phyloP scores from a whole-genome alignment of 2,113 vertebrate species.

The Albula goreensis region DNA sequence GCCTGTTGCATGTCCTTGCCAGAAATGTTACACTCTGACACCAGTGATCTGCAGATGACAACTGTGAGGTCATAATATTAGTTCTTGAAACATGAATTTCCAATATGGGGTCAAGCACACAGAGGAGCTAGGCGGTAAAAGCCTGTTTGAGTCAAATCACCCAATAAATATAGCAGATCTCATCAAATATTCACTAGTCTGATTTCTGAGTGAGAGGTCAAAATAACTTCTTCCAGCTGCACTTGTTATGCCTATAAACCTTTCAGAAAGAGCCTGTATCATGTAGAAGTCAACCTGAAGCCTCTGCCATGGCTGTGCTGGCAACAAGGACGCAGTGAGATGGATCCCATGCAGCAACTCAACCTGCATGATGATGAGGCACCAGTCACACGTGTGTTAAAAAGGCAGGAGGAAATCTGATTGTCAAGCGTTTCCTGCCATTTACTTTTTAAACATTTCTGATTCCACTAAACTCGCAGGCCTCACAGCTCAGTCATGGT shows the following conservation, averaged over 20 bases:
- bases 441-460: neutral
- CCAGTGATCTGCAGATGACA: neutral
- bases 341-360: neutral
- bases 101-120: neutral
- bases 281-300: neutral
- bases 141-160: conserved; percentile 45
- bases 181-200: conserved; percentile 48
- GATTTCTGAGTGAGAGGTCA: conserved; percentile 39
- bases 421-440: neutral
- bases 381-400: neutral
- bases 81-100: neutral
- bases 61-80: neutral
- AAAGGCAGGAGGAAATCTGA: neutral
- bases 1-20: neutral
- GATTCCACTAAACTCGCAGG: neutral
- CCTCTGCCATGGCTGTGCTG: neutral
- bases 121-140: neutral
- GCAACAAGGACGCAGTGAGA: neutral
- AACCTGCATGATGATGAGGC: neutral
- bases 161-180: conserved; percentile 44
- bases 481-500: neutral
- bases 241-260: conserved; percentile 38
- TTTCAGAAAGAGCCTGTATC: neutral
- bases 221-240: conserved; percentile 37
- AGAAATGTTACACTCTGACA: neutral